A percentile compares a stretch with the other conserved stretches of the same genome.
These are phyloP conservation scores for Eupithecia subfuscata DNA, from an alignment of 2,888 invertebrate species.

Conservation along the genomic window DNA sequence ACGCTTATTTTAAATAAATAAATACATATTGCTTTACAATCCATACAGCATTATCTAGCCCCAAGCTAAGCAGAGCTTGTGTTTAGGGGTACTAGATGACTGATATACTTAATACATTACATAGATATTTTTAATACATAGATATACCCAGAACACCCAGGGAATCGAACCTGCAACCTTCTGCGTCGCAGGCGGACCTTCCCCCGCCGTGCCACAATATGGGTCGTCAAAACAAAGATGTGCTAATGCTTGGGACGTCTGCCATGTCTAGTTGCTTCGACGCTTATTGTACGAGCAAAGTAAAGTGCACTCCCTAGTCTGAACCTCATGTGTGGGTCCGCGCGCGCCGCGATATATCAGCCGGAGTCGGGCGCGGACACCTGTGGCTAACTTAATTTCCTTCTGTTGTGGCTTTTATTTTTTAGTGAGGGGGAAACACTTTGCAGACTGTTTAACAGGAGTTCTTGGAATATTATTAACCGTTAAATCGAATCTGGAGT, in stretches of 20 bases:
- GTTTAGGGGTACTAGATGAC: no score
- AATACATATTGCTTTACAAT: no score
- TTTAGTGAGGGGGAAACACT: neutral
- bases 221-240: neutral
- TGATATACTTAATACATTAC: no score
- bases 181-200: no score
- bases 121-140: no score
- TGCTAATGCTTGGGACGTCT: no score
- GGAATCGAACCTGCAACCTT: no score
- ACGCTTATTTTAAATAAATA: no score
- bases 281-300: neutral
- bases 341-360: slow-evolving; percentile 45
- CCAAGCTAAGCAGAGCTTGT: no score
- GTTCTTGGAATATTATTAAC: neutral
- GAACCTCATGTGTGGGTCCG: neutral
- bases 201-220: no score
- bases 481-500: neutral
- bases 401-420: slow-evolving; percentile 12
- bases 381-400: slow-evolving; percentile 21
- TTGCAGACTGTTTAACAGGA: neutral
- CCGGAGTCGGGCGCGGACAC: slow-evolving; percentile 8
- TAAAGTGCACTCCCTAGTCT: neutral
- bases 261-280: neutral
- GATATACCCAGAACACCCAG: no score
- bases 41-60: no score